Evolutionary conservation across 1,140 invertebrate genomes (phyloP), one percentile per base, ranked within the genome.

Genomic region (Micrasema longulum): DNA sequence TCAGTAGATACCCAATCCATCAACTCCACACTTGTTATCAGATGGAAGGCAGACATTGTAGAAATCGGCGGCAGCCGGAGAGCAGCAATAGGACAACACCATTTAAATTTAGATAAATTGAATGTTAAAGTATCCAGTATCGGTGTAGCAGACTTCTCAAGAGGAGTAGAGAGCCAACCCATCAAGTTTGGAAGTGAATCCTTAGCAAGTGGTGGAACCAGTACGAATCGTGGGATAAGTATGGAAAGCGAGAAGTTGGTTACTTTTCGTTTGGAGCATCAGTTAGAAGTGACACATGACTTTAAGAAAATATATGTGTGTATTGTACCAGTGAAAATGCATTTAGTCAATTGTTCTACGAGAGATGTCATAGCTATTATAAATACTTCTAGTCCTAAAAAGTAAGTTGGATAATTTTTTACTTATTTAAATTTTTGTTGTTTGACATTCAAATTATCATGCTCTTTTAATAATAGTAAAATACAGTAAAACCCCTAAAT

Each of bases 241-340:
- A 10, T 14, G 4, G 65, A 71, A 6, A 79, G 79, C 66, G 82
- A 82, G 63, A 81, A 82, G 64, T 75, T 85, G 52, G 80, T 88
- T n/a, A 81, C 83, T 43, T 86, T 84, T 64, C 84, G 80, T 77
- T 75, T 88, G 63, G 81, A 86, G 69, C 85, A 87, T 77, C 81
- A 82, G 18, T 77, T 82, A 31, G 73, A 80, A 67, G 80, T 88
- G n/a, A 77, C 76, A 53, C 87, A 89, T 71, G 79, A 88, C 77
- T 89, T 89, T 73, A 79, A 80, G 52, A 74, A 79, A 52, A 81
- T 75, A 36, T 85, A 82, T 76, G 72, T 87, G 23, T 89, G 87
- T 78, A 75, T 87, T 36, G 80, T 88, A 60, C 87, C 86, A 26
- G 81, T 88, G 4, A 82, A 80, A 55, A 79, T 88, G 38, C 82